Evolutionary conservation across 2,888 invertebrate species (phyloP).

Genomic region (Helobdella robusta): DNA sequence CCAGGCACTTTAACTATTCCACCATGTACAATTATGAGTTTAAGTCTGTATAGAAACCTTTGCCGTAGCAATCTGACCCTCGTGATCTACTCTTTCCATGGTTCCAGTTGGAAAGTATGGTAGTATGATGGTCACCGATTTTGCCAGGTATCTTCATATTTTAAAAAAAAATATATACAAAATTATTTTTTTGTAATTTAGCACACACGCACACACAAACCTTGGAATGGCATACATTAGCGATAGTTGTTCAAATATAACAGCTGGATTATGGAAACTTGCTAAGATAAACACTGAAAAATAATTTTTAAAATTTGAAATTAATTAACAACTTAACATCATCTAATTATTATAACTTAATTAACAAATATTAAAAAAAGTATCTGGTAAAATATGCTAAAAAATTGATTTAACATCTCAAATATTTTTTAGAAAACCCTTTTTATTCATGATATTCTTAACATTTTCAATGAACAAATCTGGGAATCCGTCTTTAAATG

Average conservation of each 20-base stretch:
- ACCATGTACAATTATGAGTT: neutral
- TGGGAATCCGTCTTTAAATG: slow-evolving; percentile 49
- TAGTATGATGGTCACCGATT: slow-evolving; percentile 48
- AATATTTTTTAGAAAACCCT: slow-evolving; percentile 40
- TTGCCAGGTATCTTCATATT: slow-evolving; percentile 44
- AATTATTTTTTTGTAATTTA: neutral
- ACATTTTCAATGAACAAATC: slow-evolving; percentile 50
- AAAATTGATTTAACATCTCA: neutral
- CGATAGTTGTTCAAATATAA: slow-evolving; percentile 50
- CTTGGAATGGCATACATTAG: slow-evolving; percentile 49
- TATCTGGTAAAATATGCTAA: neutral
- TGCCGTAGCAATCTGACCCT: slow-evolving; percentile 51
- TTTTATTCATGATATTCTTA: slow-evolving; percentile 48
- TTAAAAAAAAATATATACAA: neutral
- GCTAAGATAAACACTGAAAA: slow-evolving; percentile 49
- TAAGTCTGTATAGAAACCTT: slow-evolving; percentile 39
- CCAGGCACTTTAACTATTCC: too few species aligned
- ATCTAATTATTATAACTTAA: too few species aligned
- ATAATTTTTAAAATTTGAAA: slow-evolving; percentile 3
- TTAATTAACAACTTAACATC: neutral
- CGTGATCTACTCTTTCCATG: slow-evolving; percentile 50
- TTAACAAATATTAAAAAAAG: slow-evolving; percentile 12
- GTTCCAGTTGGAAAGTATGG: slow-evolving; percentile 51
- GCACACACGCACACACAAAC: slow-evolving; percentile 34
- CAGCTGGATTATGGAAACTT: slow-evolving; percentile 48